Evolutionary conservation across 1,140 invertebrate genomes (phyloP).

Genomic region (Drosophila sulfurigaster): DNA sequence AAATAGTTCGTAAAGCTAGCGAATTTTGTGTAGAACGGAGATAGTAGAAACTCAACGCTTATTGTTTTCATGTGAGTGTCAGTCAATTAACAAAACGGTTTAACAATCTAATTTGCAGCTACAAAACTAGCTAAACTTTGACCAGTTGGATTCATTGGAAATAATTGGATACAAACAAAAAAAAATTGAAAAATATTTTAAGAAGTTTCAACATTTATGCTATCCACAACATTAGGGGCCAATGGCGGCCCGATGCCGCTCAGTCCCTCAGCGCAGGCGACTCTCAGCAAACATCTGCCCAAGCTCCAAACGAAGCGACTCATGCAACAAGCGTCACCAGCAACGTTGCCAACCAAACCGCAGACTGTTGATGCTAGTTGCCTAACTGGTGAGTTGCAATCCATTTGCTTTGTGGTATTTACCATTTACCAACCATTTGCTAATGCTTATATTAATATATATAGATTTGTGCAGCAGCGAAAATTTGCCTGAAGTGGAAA

Average conservation of each 20-base stretch:
- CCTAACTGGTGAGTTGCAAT: constrained; percentile 66
- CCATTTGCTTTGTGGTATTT: too few relatives aligned
- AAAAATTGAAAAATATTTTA: constrained; percentile 15
- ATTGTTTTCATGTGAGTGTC: constrained; percentile 69
- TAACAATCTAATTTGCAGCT: constrained; percentile 53
- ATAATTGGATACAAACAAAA: constrained; percentile 1
- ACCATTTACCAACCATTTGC: constrained; percentile 13
- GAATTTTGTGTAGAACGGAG: constrained; percentile 29
- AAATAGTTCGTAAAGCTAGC: constrained; percentile 55
- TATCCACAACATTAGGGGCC: constrained; percentile 75
- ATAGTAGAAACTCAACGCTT: constrained; percentile 39
- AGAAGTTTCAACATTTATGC: constrained; percentile 67
- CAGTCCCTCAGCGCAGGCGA: constrained; percentile 82
- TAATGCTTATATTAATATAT: constrained; percentile 67
- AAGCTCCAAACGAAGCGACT: constrained; percentile 76
- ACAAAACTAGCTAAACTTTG: constrained; percentile 48
- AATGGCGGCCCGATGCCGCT: constrained; percentile 75
- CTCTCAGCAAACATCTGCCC: constrained; percentile 82
- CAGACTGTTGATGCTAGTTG: constrained; percentile 78
- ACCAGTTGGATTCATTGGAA: constrained; percentile 14
- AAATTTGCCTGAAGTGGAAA: constrained; percentile 96
- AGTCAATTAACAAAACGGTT: constrained; percentile 60
- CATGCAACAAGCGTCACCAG: constrained; percentile 60
- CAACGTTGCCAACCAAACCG: constrained; percentile 42
- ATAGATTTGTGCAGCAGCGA: constrained; percentile 94